Evolutionary conservation across 30 jellyfish, hydroid and myxozoan species (phyloP).

Genomic region (Phacellophora camtschatica): DNA sequence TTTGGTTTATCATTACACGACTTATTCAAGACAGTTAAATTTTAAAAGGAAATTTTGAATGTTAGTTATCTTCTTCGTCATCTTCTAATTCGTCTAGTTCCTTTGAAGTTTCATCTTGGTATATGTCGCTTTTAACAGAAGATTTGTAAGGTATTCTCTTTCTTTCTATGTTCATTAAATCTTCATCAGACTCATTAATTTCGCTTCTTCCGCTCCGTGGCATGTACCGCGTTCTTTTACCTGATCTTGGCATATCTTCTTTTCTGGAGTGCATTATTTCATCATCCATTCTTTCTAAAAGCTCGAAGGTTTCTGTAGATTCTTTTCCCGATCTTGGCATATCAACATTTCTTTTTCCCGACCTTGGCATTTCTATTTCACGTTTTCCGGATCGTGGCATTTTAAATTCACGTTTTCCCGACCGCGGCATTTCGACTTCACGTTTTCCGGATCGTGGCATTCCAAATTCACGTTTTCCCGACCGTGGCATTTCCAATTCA

Average conservation of each 20-base stretch:
- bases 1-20: too few relatives aligned
- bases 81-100: too few relatives aligned
- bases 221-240: neutral
- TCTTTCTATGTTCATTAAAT: neutral
- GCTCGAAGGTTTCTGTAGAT: neutral
- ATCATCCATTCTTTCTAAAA: neutral
- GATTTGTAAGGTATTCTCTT: neutral
- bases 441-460: neutral
- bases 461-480: neutral
- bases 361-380: neutral
- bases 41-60: too few relatives aligned
- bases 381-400: conserved; percentile 37
- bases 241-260: conserved; percentile 3
- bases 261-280: neutral
- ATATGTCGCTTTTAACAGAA: too few relatives aligned
- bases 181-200: neutral
- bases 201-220: neutral
- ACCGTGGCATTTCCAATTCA: neutral
- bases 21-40: too few relatives aligned
- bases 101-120: too few relatives aligned
- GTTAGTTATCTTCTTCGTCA: too few relatives aligned
- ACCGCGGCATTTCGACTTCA: neutral
- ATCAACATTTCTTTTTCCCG: neutral
- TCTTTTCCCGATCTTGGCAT: conserved; percentile 17
- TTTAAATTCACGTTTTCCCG: neutral